Percentiles rank a stretch among this genome's conserved stretches.
Evolutionary conservation across 1,140 invertebrate genomes (phyloP).

Genomic region (Trissolcus basalis): DNA sequence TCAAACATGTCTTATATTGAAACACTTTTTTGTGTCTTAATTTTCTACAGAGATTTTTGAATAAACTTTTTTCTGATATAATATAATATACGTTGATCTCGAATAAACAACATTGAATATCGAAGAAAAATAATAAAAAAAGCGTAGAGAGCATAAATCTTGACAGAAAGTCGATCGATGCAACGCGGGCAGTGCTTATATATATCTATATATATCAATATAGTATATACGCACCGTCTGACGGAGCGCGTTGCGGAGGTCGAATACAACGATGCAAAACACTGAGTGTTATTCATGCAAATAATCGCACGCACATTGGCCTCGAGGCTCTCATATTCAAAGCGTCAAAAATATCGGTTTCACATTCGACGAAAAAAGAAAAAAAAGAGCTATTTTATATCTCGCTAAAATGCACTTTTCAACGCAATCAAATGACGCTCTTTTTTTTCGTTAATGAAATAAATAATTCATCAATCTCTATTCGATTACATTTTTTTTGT

Average conservation of each 20-base stretch:
- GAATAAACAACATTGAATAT: conserved; percentile 32
- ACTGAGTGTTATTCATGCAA: conserved; percentile 51
- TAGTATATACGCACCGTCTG: conserved; percentile 17
- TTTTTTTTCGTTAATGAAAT: conserved; percentile 14
- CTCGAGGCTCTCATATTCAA: conserved; percentile 48
- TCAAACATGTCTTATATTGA: no score
- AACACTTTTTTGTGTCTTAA: no score
- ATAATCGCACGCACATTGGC: conserved; percentile 53
- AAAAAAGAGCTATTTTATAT: conserved; percentile 20
- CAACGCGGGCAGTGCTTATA: conserved; percentile 2
- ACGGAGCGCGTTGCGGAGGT: conserved; percentile 20
- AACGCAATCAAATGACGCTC: neutral
- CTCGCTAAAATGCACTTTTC: conserved; percentile 18
- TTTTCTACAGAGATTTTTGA: neutral
- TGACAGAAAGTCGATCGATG: conserved; percentile 53
- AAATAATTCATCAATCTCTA: conserved; percentile 7
- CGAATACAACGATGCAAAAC: conserved; percentile 32
- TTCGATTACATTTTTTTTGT: neutral
- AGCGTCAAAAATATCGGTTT: conserved; percentile 57
- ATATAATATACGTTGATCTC: conserved; percentile 3
- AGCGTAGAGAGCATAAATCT: conserved; percentile 47
- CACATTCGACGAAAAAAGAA: conserved; percentile 31
- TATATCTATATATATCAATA: conserved; percentile 24
- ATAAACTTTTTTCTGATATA: no score
- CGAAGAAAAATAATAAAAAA: conserved; percentile 29